Percentiles rank a stretch among this genome's conserved stretches.
These are phyloP conservation scores for Sphinx pinastri DNA, from an alignment of 2,888 invertebrate genomes.

Conservation along the genomic window DNA sequence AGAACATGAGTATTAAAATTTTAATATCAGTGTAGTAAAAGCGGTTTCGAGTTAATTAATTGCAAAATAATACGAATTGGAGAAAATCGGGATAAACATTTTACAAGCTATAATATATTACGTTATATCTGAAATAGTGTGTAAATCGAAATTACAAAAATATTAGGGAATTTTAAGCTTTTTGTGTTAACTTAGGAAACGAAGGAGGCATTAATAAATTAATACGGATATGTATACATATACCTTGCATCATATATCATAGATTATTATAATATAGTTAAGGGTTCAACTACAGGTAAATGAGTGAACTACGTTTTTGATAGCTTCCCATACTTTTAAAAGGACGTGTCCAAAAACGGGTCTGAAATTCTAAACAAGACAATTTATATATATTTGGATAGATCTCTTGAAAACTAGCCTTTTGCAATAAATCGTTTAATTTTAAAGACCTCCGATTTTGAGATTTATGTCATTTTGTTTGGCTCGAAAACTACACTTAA, in stretches of 20 bases:
- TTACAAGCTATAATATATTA: constrained; percentile 27
- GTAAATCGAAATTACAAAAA: constrained; percentile 58
- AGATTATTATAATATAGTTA: background rate
- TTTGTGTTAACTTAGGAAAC: constrained; percentile 5
- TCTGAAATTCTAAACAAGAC: too few relatives aligned
- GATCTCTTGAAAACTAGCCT: too few relatives aligned
- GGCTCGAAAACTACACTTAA: too few relatives aligned
- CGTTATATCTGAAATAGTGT: constrained; percentile 31
- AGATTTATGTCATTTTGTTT: too few relatives aligned
- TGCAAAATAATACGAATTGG: constrained; percentile 31
- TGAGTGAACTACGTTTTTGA: background rate
- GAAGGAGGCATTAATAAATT: constrained; percentile 23
- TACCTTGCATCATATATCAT: constrained; percentile 22
- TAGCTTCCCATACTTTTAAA: background rate
- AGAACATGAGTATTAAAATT: constrained; percentile 22
- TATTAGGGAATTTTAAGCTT: constrained; percentile 47
- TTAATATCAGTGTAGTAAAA: constrained; percentile 16
- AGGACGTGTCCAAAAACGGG: too few relatives aligned
- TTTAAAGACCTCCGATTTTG: too few relatives aligned
- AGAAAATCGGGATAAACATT: constrained; percentile 34
- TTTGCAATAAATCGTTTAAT: too few relatives aligned
- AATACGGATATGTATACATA: constrained; percentile 28
- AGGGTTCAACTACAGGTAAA: background rate
- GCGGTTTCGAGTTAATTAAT: background rate
- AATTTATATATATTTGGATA: too few relatives aligned